Evolutionary conservation across 2,797 vertebrate genomes (phyloP).

Genomic region (Philypnodon macrostomus): DNA sequence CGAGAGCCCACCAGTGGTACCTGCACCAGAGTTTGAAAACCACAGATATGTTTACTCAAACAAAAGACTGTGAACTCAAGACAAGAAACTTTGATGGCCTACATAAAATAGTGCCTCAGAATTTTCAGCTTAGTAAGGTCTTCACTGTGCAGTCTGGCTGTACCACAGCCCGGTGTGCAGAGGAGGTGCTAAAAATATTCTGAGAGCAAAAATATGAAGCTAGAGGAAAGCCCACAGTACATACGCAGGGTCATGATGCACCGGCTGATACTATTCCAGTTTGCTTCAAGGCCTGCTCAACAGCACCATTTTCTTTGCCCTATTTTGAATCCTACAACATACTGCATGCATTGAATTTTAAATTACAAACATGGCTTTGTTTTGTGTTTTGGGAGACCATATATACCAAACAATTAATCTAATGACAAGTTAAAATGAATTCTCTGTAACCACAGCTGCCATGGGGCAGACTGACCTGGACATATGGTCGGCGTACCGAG

Average conservation of each 20-base stretch:
- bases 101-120: constrained; percentile 17
- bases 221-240: constrained; percentile 6
- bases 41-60: too few species aligned
- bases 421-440: neutral
- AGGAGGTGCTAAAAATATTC: constrained; percentile 14
- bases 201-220: constrained; percentile 9
- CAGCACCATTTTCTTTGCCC: too few species aligned
- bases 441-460: too few species aligned
- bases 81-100: constrained; percentile 6
- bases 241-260: constrained; percentile 1
- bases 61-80: neutral
- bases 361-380: neutral
- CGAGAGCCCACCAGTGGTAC: too few species aligned
- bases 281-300: neutral
- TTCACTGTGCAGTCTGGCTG: neutral
- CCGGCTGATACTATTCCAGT: neutral
- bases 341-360: too few species aligned
- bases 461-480: too few species aligned
- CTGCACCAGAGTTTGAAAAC: too few species aligned
- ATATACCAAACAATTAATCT: neutral
- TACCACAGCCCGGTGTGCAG: constrained; percentile 10
- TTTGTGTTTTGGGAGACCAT: neutral
- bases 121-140: constrained; percentile 7
- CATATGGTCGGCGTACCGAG: too few species aligned
- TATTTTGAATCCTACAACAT: too few species aligned